These are phyloP conservation scores for Adrianichthys oophorus DNA, from an alignment of 2,797 vertebrate genomes.

Conservation along the genomic window DNA sequence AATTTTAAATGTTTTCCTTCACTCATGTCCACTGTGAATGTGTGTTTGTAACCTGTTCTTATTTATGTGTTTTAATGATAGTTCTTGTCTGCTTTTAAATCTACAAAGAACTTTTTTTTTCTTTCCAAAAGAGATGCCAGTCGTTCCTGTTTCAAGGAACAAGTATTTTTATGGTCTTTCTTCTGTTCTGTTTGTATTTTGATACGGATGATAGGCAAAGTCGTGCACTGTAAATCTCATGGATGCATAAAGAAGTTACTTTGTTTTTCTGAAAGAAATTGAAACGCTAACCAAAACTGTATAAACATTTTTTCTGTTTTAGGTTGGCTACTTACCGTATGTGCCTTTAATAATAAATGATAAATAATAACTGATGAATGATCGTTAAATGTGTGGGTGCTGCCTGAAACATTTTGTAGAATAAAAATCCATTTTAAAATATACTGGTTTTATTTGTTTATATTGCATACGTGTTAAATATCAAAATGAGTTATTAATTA, in stretches of 20 bases:
- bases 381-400: not conserved
- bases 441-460: too few species aligned
- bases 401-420: too few species aligned
- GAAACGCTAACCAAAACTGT: conserved; percentile 40
- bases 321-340: too few species aligned
- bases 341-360: conserved; percentile 38
- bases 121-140: conserved; percentile 77
- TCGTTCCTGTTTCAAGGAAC: conserved; percentile 86
- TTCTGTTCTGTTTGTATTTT: conserved; percentile 52
- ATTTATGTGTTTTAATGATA: conserved; percentile 61
- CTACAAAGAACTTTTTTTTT: conserved; percentile 72
- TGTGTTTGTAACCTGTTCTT: conserved; percentile 35
- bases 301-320: conserved; percentile 24
- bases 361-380: conserved; percentile 31
- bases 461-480: too few species aligned
- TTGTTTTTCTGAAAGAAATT: conserved; percentile 31
- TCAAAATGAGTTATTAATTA: too few species aligned
- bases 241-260: conserved; percentile 32
- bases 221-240: conserved; percentile 66
- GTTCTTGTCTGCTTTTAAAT: conserved; percentile 64
- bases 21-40: conserved; percentile 45
- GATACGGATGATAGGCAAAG: conserved; percentile 48
- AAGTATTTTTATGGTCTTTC: conserved; percentile 59
- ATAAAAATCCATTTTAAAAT: too few species aligned
- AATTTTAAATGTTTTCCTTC: conserved; percentile 30